Percentiles rank a stretch among this genome's conserved stretches.
These are phyloP conservation scores for Drosophila takahashii DNA, from an alignment of 1,140 invertebrate genomes.

Conservation along the genomic window DNA sequence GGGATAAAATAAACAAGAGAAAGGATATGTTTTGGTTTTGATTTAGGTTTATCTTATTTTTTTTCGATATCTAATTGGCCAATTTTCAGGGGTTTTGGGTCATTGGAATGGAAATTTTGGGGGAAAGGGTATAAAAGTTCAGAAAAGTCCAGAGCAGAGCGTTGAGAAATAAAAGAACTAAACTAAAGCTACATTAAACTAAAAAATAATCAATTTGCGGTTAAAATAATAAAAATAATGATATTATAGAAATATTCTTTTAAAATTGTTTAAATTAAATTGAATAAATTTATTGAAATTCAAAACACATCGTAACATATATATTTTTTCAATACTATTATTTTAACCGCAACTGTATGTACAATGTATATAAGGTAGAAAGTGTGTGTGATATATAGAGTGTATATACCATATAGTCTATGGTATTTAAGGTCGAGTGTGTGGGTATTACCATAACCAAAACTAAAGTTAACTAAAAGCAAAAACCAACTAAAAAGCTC, in stretches of 20 bases:
- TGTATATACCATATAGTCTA: neutral
- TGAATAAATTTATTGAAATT: no score
- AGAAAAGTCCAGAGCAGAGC: slow-evolving; percentile 24
- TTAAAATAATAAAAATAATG: neutral
- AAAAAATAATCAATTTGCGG: slow-evolving; percentile 5
- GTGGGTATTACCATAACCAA: slow-evolving; percentile 28
- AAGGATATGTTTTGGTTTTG: slow-evolving; percentile 27
- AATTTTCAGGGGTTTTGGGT: slow-evolving; percentile 4
- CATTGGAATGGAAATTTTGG: neutral
- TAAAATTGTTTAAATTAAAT: no score
- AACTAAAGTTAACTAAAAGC: slow-evolving; percentile 17
- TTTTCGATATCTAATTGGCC: slow-evolving; percentile 22
- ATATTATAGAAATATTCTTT: neutral
- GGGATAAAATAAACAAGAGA: slow-evolving; percentile 45
- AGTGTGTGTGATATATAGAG: neutral
- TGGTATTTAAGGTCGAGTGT: neutral
- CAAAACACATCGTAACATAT: neutral
- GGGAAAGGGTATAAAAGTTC: neutral
- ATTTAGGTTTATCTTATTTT: neutral
- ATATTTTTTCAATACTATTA: neutral
- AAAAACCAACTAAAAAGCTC: slow-evolving; percentile 7
- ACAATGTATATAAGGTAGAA: neutral
- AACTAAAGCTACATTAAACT: slow-evolving; percentile 9
- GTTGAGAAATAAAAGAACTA: slow-evolving; percentile 12
- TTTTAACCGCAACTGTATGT: neutral